Evolutionary conservation across 2,113 vertebrate species (phyloP), one percentile per base, ranked within the genome.

Genomic region (Bufo bufo): DNA sequence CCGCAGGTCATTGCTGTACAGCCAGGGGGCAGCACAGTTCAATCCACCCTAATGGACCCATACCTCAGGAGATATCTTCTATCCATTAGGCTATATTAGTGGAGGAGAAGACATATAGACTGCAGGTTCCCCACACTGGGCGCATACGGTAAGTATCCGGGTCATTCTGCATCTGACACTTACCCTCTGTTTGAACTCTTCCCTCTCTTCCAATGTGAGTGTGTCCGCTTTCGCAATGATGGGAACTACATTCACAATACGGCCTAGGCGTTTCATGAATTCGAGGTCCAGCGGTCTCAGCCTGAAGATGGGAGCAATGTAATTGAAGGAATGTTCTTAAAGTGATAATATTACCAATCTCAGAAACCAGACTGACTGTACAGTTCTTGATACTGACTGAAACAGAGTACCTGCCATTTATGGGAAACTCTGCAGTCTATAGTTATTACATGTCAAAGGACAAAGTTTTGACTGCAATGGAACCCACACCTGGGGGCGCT

Each of bases 191-290:
- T 96, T 97, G 91, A 98, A 98, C 87, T 96, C 96, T 80, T 94
- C 94, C 59, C 97, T 93, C 81, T 98, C 97, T 75, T 97, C 97
- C 50, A 97, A 92, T 78, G 97, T 98, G 19, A 98, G 94, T 0
- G 97, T 96, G 93, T 98, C 97, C 0, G 97, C 96, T 91, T 97
- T 97, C 89, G 97, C 96, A 0, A 98, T 98, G 89, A 97, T 96
- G 0, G 97, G 97, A 14, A 97, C 96, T 56, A 98, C 95, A 50
- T 96, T 98, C 84, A 97, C 96, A 0, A 97, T 96, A 90, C 95
- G 95, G 69, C 96, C 96, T 89, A 98, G 91, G 65, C 96, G 91
- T 90, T 94, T 95, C 97, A 98, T 96, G 92, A 97, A 97, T 92
- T 97, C 97, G 72, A 97, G 90, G 74, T 98, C 97, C 66, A 98